Base-by-base conservation (phyloP, 2,888 invertebrate genomes). In the Nomada fabriciana region DNA sequence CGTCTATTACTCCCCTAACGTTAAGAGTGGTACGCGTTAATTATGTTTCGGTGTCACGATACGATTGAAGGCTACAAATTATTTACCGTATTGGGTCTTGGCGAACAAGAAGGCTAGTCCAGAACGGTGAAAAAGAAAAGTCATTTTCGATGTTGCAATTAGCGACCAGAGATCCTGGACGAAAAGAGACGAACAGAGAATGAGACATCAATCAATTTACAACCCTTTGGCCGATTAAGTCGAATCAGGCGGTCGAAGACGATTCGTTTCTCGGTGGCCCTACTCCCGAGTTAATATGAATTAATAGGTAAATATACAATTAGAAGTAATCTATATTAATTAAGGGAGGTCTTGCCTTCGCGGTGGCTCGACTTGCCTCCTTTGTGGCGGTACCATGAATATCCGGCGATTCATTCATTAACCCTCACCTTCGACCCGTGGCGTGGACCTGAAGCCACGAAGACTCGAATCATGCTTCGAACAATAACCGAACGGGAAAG, bases 221-320 rank as follows among this genome's bases (percentile, higher is more conserved):
- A 91, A 92, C 91, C 92, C 92, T 91, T 91, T 90, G 90, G 89
- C 88, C 90, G 92, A 93, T 93, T 92, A 91, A 91, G 90, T 86
- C 89, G 90, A 93, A 92, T 93, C 91, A 91, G 89, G 88, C 86
- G 88, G 87, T 82, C 86, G 89, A 89, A 89, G 90, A 91, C 86
- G 80, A 87, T 86, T 87, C 88, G 86, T 86, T 85, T 76, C 85
- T 85, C 85, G 83, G 85, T 86, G 87, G 71, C 79, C 88, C 80
- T 86, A 77, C 74, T 65, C 80, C 79, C 81, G 84, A 89, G 91
- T 93, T 92, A 91, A 91, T 92, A 91, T 91, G 91, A 89, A 93
- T 93, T 94, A 93, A 94, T 93, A 93, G 92, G 93, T 93, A 93
- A 93, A 93, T 92, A 93, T 93, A 93, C 93, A 93, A 94, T 94